Base-by-base conservation (phyloP, 2,797 vertebrate species). In the Lepilemur ruficaudatus region DNA sequence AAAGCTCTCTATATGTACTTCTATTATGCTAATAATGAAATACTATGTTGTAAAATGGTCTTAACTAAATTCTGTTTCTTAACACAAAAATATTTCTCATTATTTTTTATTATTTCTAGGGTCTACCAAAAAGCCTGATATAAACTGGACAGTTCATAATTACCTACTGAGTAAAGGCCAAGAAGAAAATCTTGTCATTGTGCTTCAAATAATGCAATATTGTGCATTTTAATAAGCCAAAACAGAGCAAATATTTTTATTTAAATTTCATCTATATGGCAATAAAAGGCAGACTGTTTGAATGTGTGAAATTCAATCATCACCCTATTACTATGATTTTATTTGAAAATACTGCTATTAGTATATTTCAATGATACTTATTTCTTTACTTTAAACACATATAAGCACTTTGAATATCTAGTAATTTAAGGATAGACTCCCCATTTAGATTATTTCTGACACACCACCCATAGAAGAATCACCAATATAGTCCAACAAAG, bases 231-330 rank as follows among this genome's bases (percentile, higher is more conserved):
- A 93, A 92, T 78, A 82, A 72, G 30, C n/a, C 93, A 72, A 88
- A 78, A 46, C 22, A 96, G 30, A 80, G 48, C 3, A 91, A 43
- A 84, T 81, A 63, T 61, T 86, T 92, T 89, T 93, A 85, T 85
- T 94, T 95, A 91, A 41, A 92, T 88, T 92, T 48, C 2, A 70
- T 75, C 30, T 79, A 78, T 20, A 88, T 23, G 32, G 61, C n/a
- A 93, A 89, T 75, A 96, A 93, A 95, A 96, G 35, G n/a, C 41
- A 94, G 15, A 30, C 55, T 92, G 4, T 93, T 63, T 50, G 55
- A 96, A 96, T 32, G 81, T 85, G 50, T 82, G 48, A 87, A 94
- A 97, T 92, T 92, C 23, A 97, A 93, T 86, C 50, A 83, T 90
- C 35, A 96, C 10, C 11, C 2, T 38, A 41, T 81, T 92, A 82